A percentile compares a stretch with the other conserved stretches of the same genome.
Evolutionary conservation across 1,140 invertebrate species (phyloP).

Genomic region (Diorhabda elongata): DNA sequence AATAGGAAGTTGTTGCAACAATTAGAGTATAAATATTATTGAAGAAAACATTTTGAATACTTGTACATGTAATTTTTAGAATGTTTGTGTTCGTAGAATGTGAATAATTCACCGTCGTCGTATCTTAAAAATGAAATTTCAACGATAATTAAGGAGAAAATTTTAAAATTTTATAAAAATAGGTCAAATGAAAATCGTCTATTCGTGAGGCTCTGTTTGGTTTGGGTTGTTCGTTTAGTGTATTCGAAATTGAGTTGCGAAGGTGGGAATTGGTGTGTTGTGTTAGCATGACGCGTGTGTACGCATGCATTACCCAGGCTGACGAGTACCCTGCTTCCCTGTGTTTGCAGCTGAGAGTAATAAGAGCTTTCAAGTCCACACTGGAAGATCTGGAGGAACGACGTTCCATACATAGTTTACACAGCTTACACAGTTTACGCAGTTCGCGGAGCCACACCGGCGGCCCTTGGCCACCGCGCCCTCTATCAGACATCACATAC

Average conservation of each 20-base stretch:
- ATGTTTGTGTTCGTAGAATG: too few relatives aligned
- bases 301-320: slow-evolving; percentile 39
- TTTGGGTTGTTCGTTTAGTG: neutral
- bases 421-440: slow-evolving; percentile 91
- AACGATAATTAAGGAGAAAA: too few relatives aligned
- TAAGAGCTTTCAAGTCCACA: slow-evolving; percentile 99
- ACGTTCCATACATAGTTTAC: slow-evolving; percentile 94
- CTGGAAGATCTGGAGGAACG: slow-evolving; percentile 99
- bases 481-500: slow-evolving; percentile 85
- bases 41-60: too few relatives aligned
- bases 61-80: too few relatives aligned
- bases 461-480: slow-evolving; percentile 67
- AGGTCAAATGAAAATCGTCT: neutral
- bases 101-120: too few relatives aligned
- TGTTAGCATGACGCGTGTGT: slow-evolving; percentile 20
- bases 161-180: too few relatives aligned
- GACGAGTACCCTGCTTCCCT: slow-evolving; percentile 49
- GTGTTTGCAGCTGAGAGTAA: slow-evolving; percentile 98
- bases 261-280: neutral
- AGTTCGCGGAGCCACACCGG: slow-evolving; percentile 76
- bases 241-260: neutral
- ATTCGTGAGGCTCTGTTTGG: neutral
- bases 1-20: too few relatives aligned
- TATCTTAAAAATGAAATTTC: too few relatives aligned
- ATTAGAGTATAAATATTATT: too few relatives aligned